Evolutionary conservation across 2,113 vertebrate species (phyloP), one percentile per base, ranked within the genome.

Genomic region (Terrapene triunguis): DNA sequence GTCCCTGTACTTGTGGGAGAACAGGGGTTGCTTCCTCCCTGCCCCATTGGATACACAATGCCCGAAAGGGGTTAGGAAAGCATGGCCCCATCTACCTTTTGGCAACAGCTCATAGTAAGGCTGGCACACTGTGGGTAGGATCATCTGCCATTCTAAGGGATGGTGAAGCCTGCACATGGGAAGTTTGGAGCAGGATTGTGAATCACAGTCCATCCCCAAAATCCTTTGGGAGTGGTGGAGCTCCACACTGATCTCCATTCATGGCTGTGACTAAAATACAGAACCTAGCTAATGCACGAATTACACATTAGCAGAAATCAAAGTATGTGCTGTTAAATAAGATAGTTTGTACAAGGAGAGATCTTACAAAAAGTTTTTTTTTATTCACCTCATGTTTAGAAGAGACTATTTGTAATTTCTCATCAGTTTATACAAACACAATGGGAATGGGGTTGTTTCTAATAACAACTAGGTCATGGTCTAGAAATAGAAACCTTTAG

Each of bases 111-210:
- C 1, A 1, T 21, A 44, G 14, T 2, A 38, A 42, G 22, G 48
- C 84, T 5, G 0, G 8, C 42, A 4, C 22, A 1, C 10, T 0
- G 0, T 13, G 55, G 11, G 50, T 22, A 47, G 47, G 69, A 3
- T 21, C 47, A 6, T 4, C 8, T 38, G 5, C 22, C 76, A 42
- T 87, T 51, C n/a, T 13, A 14, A 48, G 38, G 29, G 44, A 76
- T 1, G 3, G 21, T 51, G 78, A 47, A 12, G 19, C 27, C 82
- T 14, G n/a, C 84, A 32, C 19, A 0, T 0, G 0, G 19, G 29
- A 5, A n/a, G 2, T 13, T 51, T 14, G 79, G 44, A n/a, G 22
- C 42, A 62, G 7, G 38, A 50, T 38, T 74, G 21, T 12, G 42
- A 10, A 47, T 32, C 10, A 42, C 85, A 78, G 25, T 48, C 72